Evolutionary conservation across 2,113 vertebrate species (phyloP).

Genomic region (Cheirogaleus medius): DNA sequence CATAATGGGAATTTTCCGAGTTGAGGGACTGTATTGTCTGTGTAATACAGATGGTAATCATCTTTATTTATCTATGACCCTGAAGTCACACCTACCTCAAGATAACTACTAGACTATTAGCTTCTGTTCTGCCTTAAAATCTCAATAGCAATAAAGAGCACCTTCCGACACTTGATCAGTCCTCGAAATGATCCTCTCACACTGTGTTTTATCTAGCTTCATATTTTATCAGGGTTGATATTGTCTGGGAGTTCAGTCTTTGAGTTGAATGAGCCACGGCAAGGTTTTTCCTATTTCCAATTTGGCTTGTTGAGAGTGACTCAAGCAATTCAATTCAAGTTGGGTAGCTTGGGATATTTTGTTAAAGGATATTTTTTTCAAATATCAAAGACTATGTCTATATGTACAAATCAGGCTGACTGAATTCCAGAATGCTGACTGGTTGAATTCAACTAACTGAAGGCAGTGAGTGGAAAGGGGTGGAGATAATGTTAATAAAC

Average conservation of each 20-base stretch:
- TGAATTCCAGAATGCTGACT: neutral
- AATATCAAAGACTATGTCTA: conserved; percentile 33
- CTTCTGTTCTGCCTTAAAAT: conserved; percentile 43
- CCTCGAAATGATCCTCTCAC: conserved; percentile 22
- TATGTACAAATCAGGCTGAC: neutral
- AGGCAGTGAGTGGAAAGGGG: neutral
- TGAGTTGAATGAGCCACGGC: conserved; percentile 23
- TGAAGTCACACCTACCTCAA: conserved; percentile 42
- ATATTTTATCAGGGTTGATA: conserved; percentile 60
- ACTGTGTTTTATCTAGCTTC: conserved; percentile 59
- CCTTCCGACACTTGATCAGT: conserved; percentile 35
- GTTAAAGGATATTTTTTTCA: neutral
- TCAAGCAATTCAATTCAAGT: conserved; percentile 29
- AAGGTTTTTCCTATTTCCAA: neutral
- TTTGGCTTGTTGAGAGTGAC: conserved; percentile 31
- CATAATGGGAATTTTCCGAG: conserved; percentile 55
- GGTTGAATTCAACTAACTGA: conserved; percentile 12
- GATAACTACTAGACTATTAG: conserved; percentile 42
- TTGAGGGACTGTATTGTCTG: conserved; percentile 46
- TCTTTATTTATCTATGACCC: conserved; percentile 57
- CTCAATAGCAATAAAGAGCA: conserved; percentile 52
- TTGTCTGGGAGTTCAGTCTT: conserved; percentile 47
- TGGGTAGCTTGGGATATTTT: neutral
- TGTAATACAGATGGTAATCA: conserved; percentile 54
- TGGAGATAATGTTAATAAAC: conserved; percentile 15